Base-by-base conservation (phyloP, 2,888 invertebrate species). In the Nomada flava region DNA sequence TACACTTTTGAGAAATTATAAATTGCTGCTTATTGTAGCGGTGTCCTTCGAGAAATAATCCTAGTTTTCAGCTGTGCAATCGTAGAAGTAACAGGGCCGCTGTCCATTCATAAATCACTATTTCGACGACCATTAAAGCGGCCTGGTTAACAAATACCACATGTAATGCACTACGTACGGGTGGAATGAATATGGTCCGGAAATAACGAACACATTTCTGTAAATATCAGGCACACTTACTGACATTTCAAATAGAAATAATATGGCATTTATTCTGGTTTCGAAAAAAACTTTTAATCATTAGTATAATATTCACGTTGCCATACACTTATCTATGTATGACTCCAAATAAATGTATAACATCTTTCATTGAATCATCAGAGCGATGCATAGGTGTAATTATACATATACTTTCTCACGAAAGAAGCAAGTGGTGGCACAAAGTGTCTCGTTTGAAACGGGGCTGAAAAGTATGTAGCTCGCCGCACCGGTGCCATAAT, bases 71-170 rank as follows among this genome's bases (percentile, higher is more conserved):
- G 53, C 47, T 47, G 15, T 3, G 47, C 47, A 47, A 47, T 55
- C 20, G 55, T 9, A 52, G 57, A 64, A 23, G n/a, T 69, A 69
- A 47, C 71, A 69, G 55, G 87, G 81, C 76, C 68, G 82, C 79
- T 75, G 86, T 80, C 83, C 47, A 57, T 88, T 85, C 88, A 89
- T 90, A 89, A 88, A 88, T 89, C 88, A 85, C 84, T 65, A 81
- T 79, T 44, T 79, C 74, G 53, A 68, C 71, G 78, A 78, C 82
- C 85, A 79, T 87, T 89, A 85, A 85, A 86, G 78, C 82, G 69
- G 82, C 79, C 79, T 78, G 36, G 76, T 78, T 90, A 89, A 89
- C 86, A 85, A 89, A 88, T 83, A 81, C 89, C 89, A 89, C 82
- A 82, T 90, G 90, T 82, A 88, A 86, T 85, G 81, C 85, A 87